Evolutionary conservation across 92 coral and sea anemone species (phyloP).

Genomic region (Galaxea fascicularis): DNA sequence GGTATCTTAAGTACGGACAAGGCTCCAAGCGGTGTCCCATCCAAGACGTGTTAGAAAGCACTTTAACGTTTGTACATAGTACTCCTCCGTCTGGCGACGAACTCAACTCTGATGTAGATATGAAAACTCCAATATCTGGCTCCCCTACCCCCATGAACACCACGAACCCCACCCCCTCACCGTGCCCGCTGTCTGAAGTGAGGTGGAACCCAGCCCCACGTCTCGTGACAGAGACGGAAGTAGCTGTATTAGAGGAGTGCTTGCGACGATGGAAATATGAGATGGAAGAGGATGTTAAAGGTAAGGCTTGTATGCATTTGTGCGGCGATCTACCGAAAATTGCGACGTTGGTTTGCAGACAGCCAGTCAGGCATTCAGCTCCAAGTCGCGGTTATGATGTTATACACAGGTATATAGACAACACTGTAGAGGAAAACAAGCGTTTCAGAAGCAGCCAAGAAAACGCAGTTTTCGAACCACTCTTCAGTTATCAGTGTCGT

Average conservation of each 20-base stretch:
- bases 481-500: no score
- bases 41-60: slow-evolving; percentile 73
- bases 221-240: slow-evolving; percentile 69
- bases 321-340: no score
- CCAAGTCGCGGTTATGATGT: no score
- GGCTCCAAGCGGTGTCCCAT: slow-evolving; percentile 69
- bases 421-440: no score
- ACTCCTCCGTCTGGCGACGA: slow-evolving; percentile 62
- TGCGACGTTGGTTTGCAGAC: background rate
- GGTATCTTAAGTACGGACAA: slow-evolving; percentile 79
- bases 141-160: slow-evolving; percentile 62
- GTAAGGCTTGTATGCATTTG: slow-evolving; percentile 5
- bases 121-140: slow-evolving; percentile 67
- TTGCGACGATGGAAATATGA: slow-evolving; percentile 79
- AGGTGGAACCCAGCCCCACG: slow-evolving; percentile 84
- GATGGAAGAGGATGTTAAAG: slow-evolving; percentile 79
- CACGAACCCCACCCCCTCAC: slow-evolving; percentile 38
- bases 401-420: no score
- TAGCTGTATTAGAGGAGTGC: slow-evolving; percentile 66
- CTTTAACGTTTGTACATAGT: slow-evolving; percentile 72
- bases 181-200: slow-evolving; percentile 53
- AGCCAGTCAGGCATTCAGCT: background rate
- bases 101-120: slow-evolving; percentile 65
- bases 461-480: no score
- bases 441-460: no score